phyloP scores from a whole-genome alignment of 92 coral and sea anemone genomes.

The Parazoanthus atlanticus region DNA sequence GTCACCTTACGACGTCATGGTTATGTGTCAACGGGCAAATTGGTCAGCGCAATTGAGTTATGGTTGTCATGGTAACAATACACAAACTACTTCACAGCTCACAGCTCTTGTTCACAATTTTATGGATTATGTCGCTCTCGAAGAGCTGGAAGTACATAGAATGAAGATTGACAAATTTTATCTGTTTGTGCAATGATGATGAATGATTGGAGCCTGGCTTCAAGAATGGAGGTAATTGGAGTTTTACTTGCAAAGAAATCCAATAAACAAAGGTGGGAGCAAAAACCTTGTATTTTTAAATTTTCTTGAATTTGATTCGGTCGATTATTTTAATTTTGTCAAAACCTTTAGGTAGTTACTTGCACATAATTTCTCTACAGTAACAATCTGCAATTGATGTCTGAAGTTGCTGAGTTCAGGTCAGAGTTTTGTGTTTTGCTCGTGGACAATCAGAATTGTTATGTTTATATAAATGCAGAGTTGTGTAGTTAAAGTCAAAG shows the following conservation, averaged over 20 bases:
- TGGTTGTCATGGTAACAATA: neutral
- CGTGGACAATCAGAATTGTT: neutral
- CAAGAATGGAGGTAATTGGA: neutral
- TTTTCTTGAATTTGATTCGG: neutral
- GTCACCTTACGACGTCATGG: neutral
- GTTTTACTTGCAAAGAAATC: neutral
- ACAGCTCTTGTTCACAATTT: no score
- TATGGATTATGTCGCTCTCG: neutral
- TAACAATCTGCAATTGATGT: neutral
- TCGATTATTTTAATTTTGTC: neutral
- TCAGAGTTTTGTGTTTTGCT: neutral
- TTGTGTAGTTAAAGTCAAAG: no score
- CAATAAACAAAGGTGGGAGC: neutral
- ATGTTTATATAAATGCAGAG: neutral
- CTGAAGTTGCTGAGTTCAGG: neutral
- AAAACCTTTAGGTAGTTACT: neutral
- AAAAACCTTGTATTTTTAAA: neutral
- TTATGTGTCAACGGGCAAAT: neutral
- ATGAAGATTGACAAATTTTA: neutral
- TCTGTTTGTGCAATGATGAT: neutral
- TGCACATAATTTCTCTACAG: neutral
- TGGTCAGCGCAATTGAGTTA: neutral
- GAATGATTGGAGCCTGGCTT: neutral
- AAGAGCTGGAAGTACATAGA: neutral
- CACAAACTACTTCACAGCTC: no score